Percentiles rank a stretch among this genome's conserved stretches.
Evolutionary conservation across 1,140 invertebrate genomes (phyloP).

Genomic region (Plutomurus gul): DNA sequence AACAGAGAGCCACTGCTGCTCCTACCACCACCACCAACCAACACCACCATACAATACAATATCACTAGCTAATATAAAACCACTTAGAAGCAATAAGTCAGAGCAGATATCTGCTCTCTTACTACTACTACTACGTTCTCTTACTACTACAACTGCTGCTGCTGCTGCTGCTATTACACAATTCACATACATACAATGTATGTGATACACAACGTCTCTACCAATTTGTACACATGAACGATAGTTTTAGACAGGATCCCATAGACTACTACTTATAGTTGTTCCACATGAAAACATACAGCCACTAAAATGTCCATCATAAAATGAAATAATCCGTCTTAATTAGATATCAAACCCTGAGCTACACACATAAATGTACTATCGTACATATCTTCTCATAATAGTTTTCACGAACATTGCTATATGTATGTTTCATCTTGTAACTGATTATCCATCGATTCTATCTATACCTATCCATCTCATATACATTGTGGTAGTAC

Average conservation of each 20-base stretch:
- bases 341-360: conserved; percentile 11
- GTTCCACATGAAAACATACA: conserved; percentile 20
- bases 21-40: too few species aligned
- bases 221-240: conserved; percentile 20
- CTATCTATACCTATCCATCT: background rate
- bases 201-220: background rate
- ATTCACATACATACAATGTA: too few species aligned
- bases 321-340: conserved; percentile 11
- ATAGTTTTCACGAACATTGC: background rate
- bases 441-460: conserved; percentile 21
- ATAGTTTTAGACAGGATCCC: conserved; percentile 11
- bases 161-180: too few species aligned
- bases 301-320: conserved; percentile 18
- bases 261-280: background rate
- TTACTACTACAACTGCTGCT: too few species aligned
- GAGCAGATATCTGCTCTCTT: background rate
- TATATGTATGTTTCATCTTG: conserved; percentile 15
- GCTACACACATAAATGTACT: background rate
- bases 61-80: background rate
- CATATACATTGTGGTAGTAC: background rate
- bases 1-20: too few species aligned
- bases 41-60: background rate
- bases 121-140: too few species aligned
- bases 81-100: background rate
- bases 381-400: background rate